phyloP scores from a whole-genome alignment of 1,140 invertebrate genomes.

The Rhizoglyphus robini region DNA sequence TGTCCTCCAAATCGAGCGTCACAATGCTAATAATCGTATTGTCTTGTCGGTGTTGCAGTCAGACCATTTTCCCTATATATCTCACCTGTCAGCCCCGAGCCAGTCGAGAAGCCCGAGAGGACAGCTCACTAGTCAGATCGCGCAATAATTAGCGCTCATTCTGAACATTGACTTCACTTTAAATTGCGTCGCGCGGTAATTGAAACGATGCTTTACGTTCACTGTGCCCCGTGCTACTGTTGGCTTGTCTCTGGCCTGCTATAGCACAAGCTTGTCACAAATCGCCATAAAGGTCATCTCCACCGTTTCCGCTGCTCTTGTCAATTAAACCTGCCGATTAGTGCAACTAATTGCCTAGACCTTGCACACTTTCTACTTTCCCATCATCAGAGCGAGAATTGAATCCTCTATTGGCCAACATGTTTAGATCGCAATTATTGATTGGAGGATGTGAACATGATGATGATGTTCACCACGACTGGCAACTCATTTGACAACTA shows the following conservation, averaged over 20 bases:
- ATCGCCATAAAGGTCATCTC: constrained; percentile 10
- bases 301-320: not conserved
- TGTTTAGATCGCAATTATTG: too few species aligned
- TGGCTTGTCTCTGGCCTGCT: not conserved
- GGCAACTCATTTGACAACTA: too few species aligned
- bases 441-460: too few species aligned
- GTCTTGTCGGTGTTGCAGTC: not conserved
- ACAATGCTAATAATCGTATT: constrained; percentile 2
- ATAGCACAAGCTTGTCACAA: not conserved
- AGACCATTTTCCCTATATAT: constrained; percentile 4
- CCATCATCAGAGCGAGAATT: too few species aligned
- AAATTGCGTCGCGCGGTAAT: not conserved
- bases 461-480: too few species aligned
- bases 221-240: not conserved
- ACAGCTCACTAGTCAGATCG: not conserved
- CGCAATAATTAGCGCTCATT: constrained; percentile 12
- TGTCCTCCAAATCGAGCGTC: not conserved
- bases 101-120: not conserved
- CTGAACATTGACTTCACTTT: not conserved
- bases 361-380: constrained; percentile 1
- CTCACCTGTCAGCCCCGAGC: constrained; percentile 10
- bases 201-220: constrained; percentile 1
- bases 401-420: too few species aligned
- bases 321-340: constrained; percentile 5
- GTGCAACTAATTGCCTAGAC: constrained; percentile 8